Percentiles rank a stretch among this genome's conserved stretches.
Evolutionary conservation across 1,140 invertebrate genomes (phyloP).

Genomic region (Ips nitidus): DNA sequence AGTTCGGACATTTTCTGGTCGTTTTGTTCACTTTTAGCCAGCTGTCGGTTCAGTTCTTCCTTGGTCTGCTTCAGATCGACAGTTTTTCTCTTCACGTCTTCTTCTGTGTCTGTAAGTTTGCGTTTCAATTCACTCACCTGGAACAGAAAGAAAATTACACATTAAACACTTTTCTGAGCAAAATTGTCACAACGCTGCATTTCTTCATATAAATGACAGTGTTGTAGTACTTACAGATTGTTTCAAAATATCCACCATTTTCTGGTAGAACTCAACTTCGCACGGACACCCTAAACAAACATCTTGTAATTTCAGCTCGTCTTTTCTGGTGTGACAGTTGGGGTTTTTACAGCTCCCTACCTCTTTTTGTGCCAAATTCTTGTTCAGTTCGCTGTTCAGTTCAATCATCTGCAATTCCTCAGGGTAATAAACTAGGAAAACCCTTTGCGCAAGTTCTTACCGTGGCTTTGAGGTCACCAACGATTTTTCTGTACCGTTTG

Average conservation of each 20-base stretch:
- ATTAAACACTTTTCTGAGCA: too few relatives aligned
- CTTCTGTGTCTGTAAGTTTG: conserved; percentile 25
- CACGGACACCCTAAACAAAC: conserved; percentile 32
- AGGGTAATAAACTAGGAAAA: not conserved
- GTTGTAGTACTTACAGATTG: conserved; percentile 29
- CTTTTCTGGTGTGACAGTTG: conserved; percentile 20
- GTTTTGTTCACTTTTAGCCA: conserved; percentile 5
- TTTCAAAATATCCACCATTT: conserved; percentile 36
- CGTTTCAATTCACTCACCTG: conserved; percentile 37
- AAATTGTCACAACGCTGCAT: too few relatives aligned
- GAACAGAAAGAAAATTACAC: conserved; percentile 1
- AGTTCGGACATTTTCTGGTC: conserved; percentile 23
- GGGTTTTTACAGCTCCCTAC: conserved; percentile 30
- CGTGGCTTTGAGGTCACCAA: conserved; percentile 35
- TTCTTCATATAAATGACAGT: not conserved
- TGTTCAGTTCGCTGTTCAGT: conserved; percentile 36
- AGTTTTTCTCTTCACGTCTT: conserved; percentile 22
- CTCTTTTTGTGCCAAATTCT: conserved; percentile 34
- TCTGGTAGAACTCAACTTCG: conserved; percentile 38
- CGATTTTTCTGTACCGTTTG: conserved; percentile 36
- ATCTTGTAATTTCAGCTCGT: conserved; percentile 15
- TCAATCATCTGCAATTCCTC: conserved; percentile 32
- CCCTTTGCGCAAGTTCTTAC: conserved; percentile 10
- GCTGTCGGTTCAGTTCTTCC: conserved; percentile 21
- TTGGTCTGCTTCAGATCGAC: conserved; percentile 17